These are phyloP conservation scores for Drosophila tristis DNA, from an alignment of 1,140 invertebrate species.

Conservation along the genomic window DNA sequence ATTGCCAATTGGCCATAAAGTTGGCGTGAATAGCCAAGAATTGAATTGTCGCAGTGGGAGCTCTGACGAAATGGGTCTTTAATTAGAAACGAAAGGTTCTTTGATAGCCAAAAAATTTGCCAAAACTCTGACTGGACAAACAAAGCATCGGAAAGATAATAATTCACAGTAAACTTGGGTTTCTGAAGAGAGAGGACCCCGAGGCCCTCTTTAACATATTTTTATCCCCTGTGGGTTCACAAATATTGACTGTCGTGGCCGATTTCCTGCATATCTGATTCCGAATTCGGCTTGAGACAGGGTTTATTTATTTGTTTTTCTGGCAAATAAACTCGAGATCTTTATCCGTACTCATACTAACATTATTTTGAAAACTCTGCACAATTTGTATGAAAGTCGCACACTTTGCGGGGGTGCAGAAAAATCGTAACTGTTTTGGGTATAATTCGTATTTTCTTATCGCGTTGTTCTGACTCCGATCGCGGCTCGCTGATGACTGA, in stretches of 20 bases:
- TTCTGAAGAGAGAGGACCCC: not conserved
- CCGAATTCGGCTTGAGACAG: slow-evolving; percentile 27
- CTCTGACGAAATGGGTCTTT: slow-evolving; percentile 24
- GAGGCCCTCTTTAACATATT: too few species aligned
- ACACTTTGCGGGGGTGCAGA: slow-evolving; percentile 30
- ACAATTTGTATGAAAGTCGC: slow-evolving; percentile 43
- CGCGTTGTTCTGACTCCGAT: slow-evolving; percentile 62
- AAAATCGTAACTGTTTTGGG: not conserved
- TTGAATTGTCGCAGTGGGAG: slow-evolving; percentile 31
- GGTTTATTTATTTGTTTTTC: not conserved
- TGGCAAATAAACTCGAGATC: slow-evolving; percentile 14
- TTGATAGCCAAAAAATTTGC: slow-evolving; percentile 7
- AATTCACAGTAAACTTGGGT: not conserved
- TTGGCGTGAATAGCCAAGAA: slow-evolving; percentile 14
- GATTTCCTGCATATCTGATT: slow-evolving; percentile 13
- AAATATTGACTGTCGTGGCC: slow-evolving; percentile 14
- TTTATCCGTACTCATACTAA: slow-evolving; percentile 35
- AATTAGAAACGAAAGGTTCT: not conserved
- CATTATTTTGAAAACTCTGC: slow-evolving; percentile 55
- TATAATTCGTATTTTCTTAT: slow-evolving; percentile 20
- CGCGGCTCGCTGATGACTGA: slow-evolving; percentile 68
- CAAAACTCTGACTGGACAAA: slow-evolving; percentile 7
- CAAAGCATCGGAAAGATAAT: not conserved
- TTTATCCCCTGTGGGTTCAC: slow-evolving; percentile 7
- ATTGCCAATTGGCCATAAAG: slow-evolving; percentile 52